Base-by-base conservation (phyloP, 1,140 invertebrate species). In the Leptoteleia sp. region DNA sequence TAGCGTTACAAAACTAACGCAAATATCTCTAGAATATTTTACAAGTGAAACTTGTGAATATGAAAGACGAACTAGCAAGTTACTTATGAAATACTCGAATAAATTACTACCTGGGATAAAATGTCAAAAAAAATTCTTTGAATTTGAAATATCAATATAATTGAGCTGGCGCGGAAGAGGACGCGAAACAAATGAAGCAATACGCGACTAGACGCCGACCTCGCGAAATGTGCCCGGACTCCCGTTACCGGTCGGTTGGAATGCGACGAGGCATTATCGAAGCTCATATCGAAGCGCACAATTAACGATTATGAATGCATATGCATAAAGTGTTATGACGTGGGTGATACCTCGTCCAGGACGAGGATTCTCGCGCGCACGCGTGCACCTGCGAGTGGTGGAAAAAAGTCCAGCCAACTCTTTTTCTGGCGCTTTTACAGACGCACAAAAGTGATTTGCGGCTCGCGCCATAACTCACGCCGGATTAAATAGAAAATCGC, bases 281-380 rank as follows among this genome's bases (percentile, higher is more conserved):
- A 13, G 62, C 45, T 67, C 72, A 62, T 76, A 76, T 76, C 72
- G 62, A 67, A 35, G 55, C 55, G 55, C 76, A 70, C 76, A 79
- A 79, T 79, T 79, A 79, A 73, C 76, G 76, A 79, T 79, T 79
- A 73, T 79, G 55, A 45, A 79, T 75, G 76, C 65, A 75, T 65
- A 79, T 65, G 65, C 70, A 75, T 79, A 75, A 78, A 78, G 52
- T 54, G 59, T 73, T 75, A 68, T 79, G 70, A 79, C 70, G 70
- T 71, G 70, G 76, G 64, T 75, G 76, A 79, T 79, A 70, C 64
- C 43, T 79, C 68, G 76, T 38, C 50, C 35, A 48, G 55, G 70
- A 65, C 50, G 47, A 40, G 64, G 37, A 73, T 79, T 79, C 68
- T 79, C 68, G 64, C 68, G 75, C 70, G 61, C 76, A 70, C 52